Conservation (phyloP, 2,888 invertebrate genomes). For the Cerastoderma edule region DNA sequence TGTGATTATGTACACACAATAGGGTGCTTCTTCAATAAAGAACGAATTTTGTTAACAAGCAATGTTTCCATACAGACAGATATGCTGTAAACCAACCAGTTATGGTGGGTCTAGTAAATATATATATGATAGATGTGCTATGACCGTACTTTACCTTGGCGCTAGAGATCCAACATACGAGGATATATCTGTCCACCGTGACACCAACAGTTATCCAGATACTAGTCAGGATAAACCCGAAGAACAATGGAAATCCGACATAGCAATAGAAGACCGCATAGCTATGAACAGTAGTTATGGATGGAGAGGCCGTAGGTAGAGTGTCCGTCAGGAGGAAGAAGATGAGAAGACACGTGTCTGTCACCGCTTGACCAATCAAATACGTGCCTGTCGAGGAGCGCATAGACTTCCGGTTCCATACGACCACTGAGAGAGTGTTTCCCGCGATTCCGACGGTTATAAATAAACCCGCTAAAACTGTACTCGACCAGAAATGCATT, state of each 20-base stretch:
- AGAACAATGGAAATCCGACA: constrained; percentile 73
- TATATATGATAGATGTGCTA: not conserved
- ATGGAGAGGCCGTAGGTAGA: constrained; percentile 53
- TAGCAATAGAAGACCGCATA: constrained; percentile 70
- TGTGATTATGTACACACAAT: too few species aligned
- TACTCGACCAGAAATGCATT: constrained; percentile 67
- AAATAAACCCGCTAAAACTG: constrained; percentile 62
- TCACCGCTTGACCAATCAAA: constrained; percentile 68
- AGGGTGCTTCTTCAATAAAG: too few species aligned
- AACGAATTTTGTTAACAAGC: too few species aligned
- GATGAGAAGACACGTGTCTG: constrained; percentile 66
- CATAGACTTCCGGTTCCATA: constrained; percentile 66
- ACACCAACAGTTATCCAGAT: constrained; percentile 77
- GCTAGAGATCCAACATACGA: constrained; percentile 74
- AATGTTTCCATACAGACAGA: too few species aligned
- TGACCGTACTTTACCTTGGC: constrained; percentile 62
- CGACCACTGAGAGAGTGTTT: constrained; percentile 68
- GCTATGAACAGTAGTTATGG: constrained; percentile 44
- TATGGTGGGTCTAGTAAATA: not conserved
- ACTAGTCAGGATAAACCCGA: constrained; percentile 69
- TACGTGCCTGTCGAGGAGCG: constrained; percentile 67
- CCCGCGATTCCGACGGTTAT: constrained; percentile 70
- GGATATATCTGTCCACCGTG: constrained; percentile 76
- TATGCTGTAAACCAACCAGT: constrained; percentile 2
- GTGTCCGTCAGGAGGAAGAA: constrained; percentile 68